Evolutionary conservation across 2,888 invertebrate genomes (phyloP).

Genomic region (Sinodicranocentrus sp.): DNA sequence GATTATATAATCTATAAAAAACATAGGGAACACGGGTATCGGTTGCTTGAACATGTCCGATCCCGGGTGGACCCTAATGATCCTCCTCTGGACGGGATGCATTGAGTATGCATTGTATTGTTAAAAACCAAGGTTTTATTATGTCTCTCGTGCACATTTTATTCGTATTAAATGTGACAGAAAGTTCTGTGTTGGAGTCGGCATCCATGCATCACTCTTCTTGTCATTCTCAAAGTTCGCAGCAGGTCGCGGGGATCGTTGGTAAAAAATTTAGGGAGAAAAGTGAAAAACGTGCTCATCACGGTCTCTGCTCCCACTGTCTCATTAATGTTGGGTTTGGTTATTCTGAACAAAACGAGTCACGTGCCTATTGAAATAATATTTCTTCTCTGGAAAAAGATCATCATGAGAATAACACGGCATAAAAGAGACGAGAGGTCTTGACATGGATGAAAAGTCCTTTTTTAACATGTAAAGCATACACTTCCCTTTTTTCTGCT

Average conservation of each 20-base stretch:
- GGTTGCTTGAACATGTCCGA: constrained; percentile 37
- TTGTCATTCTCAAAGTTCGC: background rate
- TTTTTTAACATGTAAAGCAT: background rate
- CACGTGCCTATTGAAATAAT: constrained; percentile 72
- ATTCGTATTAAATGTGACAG: constrained; percentile 47
- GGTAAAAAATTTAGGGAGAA: constrained; percentile 22
- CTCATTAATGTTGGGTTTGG: constrained; percentile 72
- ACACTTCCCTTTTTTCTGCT: background rate
- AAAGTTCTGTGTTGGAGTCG: background rate
- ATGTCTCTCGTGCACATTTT: constrained; percentile 26
- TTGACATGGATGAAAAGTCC: background rate
- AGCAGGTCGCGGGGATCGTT: constrained; percentile 1
- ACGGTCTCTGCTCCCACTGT: constrained; percentile 52
- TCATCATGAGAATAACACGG: constrained; percentile 2
- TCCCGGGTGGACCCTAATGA: constrained; percentile 50
- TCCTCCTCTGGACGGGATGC: constrained; percentile 33
- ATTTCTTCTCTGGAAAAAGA: constrained; percentile 51
- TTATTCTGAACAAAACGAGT: constrained; percentile 64
- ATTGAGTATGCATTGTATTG: no score
- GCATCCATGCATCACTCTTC: background rate
- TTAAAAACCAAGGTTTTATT: constrained; percentile 59
- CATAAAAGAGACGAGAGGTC: background rate
- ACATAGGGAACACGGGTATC: constrained; percentile 52
- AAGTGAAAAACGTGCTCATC: constrained; percentile 61
- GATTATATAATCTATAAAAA: constrained; percentile 28